phyloP scores from a whole-genome alignment of 2,888 invertebrate species.

The Hedya salicella region DNA sequence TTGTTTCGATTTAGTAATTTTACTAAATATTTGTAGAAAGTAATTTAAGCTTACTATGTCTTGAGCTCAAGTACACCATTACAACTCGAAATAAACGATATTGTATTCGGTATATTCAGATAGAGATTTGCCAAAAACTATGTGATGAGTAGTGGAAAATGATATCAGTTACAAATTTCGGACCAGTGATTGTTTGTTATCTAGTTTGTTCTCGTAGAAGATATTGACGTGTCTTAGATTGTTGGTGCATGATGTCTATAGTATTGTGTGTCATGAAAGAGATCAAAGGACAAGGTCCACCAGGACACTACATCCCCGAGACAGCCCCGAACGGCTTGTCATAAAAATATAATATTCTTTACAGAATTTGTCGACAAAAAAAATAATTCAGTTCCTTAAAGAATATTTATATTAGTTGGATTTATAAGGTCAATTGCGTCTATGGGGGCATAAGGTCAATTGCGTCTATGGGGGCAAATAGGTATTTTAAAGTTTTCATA shows the following conservation, averaged over 20 bases:
- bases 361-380: too few species aligned
- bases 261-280: slow-evolving; percentile 56
- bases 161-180: slow-evolving; percentile 69
- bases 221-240: slow-evolving; percentile 79
- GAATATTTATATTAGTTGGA: too few species aligned
- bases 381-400: too few species aligned
- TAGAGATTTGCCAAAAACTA: slow-evolving; percentile 79
- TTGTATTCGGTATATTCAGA: slow-evolving; percentile 61
- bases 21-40: slow-evolving; percentile 18
- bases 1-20: slow-evolving; percentile 24
- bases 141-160: slow-evolving; percentile 76
- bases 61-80: slow-evolving; percentile 33
- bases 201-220: slow-evolving; percentile 75
- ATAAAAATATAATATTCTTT: too few species aligned
- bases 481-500: too few species aligned
- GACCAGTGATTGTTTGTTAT: slow-evolving; percentile 80
- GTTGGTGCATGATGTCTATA: slow-evolving; percentile 76
- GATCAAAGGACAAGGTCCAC: slow-evolving; percentile 53
- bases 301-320: not conserved
- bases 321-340: not conserved
- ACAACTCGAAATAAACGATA: slow-evolving; percentile 14
- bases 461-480: too few species aligned
- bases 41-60: slow-evolving; percentile 31
- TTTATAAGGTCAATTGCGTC: too few species aligned
- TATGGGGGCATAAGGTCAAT: too few species aligned